phyloP scores from a whole-genome alignment of 1,140 invertebrate species.

The Zaprionus taronus region DNA sequence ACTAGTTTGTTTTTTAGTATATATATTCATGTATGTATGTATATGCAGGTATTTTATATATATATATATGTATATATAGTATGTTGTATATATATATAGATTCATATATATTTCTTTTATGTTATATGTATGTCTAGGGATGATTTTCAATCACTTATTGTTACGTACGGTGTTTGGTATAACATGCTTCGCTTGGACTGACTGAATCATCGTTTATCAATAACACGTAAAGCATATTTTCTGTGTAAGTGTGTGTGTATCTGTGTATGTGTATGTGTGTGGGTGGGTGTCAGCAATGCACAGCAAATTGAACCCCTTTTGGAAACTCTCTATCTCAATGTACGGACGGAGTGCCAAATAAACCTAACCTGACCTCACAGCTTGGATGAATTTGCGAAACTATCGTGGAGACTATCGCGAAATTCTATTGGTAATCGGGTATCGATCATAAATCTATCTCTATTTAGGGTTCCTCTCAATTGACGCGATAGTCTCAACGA shows the following conservation, averaged over 20 bases:
- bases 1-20: conserved; percentile 59
- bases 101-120: conserved; percentile 54
- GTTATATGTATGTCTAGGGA: conserved; percentile 73
- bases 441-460: no score
- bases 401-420: neutral
- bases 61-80: conserved; percentile 35
- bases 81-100: conserved; percentile 7
- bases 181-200: conserved; percentile 73
- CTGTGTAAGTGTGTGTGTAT: conserved; percentile 2
- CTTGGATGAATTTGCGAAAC: neutral
- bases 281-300: neutral
- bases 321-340: neutral
- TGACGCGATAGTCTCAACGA: neutral
- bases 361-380: neutral
- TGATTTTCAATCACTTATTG: conserved; percentile 84
- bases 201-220: conserved; percentile 35
- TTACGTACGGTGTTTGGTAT: conserved; percentile 84
- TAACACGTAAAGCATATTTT: conserved; percentile 71
- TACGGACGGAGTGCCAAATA: conserved; percentile 2
- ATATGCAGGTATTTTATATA: conserved; percentile 53
- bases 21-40: conserved; percentile 46
- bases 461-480: neutral
- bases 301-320: neutral
- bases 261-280: neutral
- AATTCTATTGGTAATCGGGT: neutral